Conservation (phyloP, 23 tunicate genomes). For the Corella eumyota region DNA sequence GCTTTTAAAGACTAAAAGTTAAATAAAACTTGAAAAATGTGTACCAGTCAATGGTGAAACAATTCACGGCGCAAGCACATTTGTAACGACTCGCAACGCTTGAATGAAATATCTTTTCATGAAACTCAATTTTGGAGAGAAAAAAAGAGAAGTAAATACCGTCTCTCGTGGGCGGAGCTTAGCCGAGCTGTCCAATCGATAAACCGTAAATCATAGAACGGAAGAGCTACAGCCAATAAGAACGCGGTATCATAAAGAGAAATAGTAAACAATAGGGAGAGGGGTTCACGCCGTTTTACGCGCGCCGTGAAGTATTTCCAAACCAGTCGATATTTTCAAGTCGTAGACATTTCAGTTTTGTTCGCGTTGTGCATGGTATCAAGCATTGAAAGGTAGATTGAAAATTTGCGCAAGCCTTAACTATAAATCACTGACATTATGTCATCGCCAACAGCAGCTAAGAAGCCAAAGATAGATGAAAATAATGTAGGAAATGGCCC, state of each 20-base stretch:
- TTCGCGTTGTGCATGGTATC: no score
- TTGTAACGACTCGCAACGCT: conserved; percentile 10
- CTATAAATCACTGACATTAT: conserved; percentile 1
- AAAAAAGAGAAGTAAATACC: conserved; percentile 6
- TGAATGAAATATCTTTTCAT: not conserved
- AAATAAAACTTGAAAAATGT: conserved; percentile 1
- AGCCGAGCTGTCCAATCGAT: not conserved
- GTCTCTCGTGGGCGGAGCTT: not conserved
- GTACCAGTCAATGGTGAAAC: not conserved
- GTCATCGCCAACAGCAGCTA: conserved; percentile 39
- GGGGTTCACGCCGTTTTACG: not conserved
- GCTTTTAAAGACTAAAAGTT: not conserved
- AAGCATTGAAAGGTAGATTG: not conserved
- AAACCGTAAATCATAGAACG: conserved; percentile 1
- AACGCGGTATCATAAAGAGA: conserved; percentile 1
- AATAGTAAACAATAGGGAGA: conserved; percentile 23
- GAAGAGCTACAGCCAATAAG: conserved; percentile 9
- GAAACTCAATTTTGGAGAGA: conserved; percentile 3
- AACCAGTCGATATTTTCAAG: no score
- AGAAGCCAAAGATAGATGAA: no score
- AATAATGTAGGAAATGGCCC: no score
- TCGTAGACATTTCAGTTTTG: no score
- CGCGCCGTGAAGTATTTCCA: not conserved
- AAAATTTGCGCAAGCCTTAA: not conserved
- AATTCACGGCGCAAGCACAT: conserved; percentile 62